Evolutionary conservation across 2,113 vertebrate species (phyloP).

Genomic region (Halcyon senegalensis): DNA sequence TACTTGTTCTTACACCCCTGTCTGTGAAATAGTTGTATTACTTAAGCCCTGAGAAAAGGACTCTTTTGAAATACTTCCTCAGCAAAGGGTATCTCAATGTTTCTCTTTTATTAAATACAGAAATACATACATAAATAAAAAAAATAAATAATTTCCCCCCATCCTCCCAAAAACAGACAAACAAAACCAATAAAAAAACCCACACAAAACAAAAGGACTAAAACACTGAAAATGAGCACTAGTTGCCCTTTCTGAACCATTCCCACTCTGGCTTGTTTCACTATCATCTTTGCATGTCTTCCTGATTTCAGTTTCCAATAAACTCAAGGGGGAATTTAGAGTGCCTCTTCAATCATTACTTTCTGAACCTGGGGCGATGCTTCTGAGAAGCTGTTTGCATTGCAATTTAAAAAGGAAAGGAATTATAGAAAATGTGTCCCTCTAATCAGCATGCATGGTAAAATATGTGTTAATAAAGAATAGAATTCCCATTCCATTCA

Average conservation of each 20-base stretch:
- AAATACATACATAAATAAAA: neutral
- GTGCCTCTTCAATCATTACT: neutral
- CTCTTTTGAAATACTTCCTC: neutral
- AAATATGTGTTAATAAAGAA: slow-evolving; percentile 47
- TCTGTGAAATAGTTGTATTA: neutral
- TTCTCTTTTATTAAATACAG: neutral
- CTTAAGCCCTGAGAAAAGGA: neutral
- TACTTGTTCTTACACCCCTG: neutral
- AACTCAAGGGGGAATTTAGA: neutral
- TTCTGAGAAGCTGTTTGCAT: slow-evolving; percentile 28
- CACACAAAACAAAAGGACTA: neutral
- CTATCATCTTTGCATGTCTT: neutral
- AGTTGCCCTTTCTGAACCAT: neutral
- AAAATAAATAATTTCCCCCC: neutral
- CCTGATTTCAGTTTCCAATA: neutral
- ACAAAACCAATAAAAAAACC: neutral
- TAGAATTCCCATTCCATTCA: slow-evolving; percentile 27
- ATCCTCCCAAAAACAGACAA: neutral
- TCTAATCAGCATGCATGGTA: slow-evolving; percentile 21
- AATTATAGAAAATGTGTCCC: slow-evolving; percentile 1
- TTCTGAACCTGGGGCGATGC: slow-evolving; percentile 1
- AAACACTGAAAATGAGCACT: neutral
- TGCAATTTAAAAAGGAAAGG: slow-evolving; percentile 23
- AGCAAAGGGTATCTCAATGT: neutral
- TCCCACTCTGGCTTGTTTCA: neutral